These are phyloP conservation scores for Eudyptes chrysolophus DNA, from an alignment of 2,113 vertebrate genomes.

Conservation along the genomic window DNA sequence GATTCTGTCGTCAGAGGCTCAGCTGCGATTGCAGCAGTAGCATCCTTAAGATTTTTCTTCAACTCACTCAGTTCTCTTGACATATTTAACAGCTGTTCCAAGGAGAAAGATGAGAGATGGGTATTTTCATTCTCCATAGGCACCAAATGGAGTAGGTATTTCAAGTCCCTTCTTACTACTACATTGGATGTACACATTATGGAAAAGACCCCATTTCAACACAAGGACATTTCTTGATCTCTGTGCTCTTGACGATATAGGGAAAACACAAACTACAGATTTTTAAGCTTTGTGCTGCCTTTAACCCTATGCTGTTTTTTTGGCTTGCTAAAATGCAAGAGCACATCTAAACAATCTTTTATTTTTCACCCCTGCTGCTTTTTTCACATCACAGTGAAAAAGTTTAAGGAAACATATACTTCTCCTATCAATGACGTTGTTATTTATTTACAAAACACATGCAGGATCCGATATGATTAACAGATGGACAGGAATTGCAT, in stretches of 20 bases:
- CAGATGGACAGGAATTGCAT: neutral
- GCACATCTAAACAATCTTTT: neutral
- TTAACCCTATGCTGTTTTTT: neutral
- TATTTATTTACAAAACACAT: neutral
- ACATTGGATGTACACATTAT: neutral
- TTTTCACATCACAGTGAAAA: neutral
- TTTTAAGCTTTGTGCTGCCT: neutral
- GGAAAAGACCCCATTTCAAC: neutral
- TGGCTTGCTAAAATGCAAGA: neutral
- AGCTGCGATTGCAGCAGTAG: conserved; percentile 82
- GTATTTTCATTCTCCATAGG: neutral
- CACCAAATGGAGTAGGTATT: neutral
- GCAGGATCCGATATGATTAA: neutral
- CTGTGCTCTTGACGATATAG: neutral
- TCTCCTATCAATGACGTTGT: neutral
- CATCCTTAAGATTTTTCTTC: conserved; percentile 89
- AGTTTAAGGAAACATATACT: neutral
- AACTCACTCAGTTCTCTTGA: conserved; percentile 94
- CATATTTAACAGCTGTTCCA: conserved; percentile 92
- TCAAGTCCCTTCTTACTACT: neutral
- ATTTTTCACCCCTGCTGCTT: neutral
- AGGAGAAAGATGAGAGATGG: neutral
- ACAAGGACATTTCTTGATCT: neutral
- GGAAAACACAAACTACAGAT: neutral
- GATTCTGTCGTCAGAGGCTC: conserved; percentile 80